These are phyloP conservation scores for Campaea margaritaria DNA, from an alignment of 2,888 invertebrate genomes.

Conservation along the genomic window DNA sequence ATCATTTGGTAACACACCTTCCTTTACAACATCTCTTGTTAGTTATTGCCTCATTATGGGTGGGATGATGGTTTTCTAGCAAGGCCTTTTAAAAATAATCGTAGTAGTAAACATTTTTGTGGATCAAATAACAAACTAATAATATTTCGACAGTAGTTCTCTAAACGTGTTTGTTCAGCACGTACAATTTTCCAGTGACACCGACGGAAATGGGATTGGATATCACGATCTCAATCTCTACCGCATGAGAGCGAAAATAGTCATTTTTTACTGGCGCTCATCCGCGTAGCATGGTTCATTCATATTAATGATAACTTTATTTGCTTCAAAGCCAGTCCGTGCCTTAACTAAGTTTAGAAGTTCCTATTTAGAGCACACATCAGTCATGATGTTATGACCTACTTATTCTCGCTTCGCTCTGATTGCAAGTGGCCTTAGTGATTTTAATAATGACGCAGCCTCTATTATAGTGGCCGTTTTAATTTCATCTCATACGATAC, in stretches of 20 bases:
- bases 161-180: neutral
- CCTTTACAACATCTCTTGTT: slow-evolving; percentile 17
- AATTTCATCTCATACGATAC: slow-evolving; percentile 24
- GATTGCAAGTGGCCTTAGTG: slow-evolving; percentile 39
- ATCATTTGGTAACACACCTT: slow-evolving; percentile 7
- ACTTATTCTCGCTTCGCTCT: slow-evolving; percentile 48
- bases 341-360: slow-evolving; percentile 30
- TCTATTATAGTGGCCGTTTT: slow-evolving; percentile 24
- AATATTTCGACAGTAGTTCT: neutral
- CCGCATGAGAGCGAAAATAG: slow-evolving; percentile 6
- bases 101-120: neutral
- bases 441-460: slow-evolving; percentile 25
- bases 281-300: neutral
- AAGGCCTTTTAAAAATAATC: slow-evolving; percentile 7
- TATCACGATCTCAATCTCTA: slow-evolving; percentile 3
- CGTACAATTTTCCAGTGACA: neutral
- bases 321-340: slow-evolving; percentile 15
- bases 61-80: slow-evolving; percentile 4
- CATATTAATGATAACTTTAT: slow-evolving; percentile 12
- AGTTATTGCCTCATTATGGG: slow-evolving; percentile 12
- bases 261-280: neutral
- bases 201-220: slow-evolving; percentile 2
- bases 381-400: slow-evolving; percentile 49
- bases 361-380: slow-evolving; percentile 41
- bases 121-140: neutral